phyloP scores from a whole-genome alignment of 2,113 vertebrate species.

The Zeus faber region DNA sequence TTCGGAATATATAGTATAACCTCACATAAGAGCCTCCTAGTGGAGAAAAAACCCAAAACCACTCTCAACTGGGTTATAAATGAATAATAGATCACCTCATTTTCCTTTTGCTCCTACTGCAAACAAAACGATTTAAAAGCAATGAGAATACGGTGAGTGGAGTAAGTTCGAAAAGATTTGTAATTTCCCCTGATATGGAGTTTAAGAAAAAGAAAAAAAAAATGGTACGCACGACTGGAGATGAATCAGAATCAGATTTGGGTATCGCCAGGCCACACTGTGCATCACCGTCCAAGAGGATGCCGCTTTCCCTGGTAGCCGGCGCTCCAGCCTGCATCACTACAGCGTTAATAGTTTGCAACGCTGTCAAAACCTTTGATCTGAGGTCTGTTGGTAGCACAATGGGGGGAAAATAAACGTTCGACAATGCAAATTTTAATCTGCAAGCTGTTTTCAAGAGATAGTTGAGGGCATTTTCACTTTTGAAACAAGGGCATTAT shows the following conservation, averaged over 20 bases:
- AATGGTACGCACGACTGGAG: constrained; percentile 65
- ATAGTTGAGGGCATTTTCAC: constrained; percentile 1
- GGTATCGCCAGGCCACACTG: constrained; percentile 69
- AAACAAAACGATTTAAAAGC: no score
- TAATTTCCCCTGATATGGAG: constrained; percentile 59
- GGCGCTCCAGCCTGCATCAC: constrained; percentile 23
- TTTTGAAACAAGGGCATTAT: neutral
- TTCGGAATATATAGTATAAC: no score
- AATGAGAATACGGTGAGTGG: constrained; percentile 68
- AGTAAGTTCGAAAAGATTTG: constrained; percentile 57
- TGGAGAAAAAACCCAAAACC: no score
- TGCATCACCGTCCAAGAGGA: constrained; percentile 62
- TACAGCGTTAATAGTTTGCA: constrained; percentile 30
- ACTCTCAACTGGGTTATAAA: no score
- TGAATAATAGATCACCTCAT: no score
- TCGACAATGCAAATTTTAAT: constrained; percentile 12
- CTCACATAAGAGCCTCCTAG: no score
- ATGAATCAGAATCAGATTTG: constrained; percentile 74
- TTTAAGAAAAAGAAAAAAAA: constrained; percentile 65
- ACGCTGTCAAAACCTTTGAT: constrained; percentile 23
- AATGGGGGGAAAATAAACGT: constrained; percentile 10
- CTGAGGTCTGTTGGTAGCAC: constrained; percentile 28
- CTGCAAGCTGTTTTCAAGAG: neutral
- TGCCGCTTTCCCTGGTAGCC: constrained; percentile 68
- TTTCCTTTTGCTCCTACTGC: no score